These are phyloP conservation scores for Amblyopsis rosae DNA, from an alignment of 2,113 vertebrate genomes.

Conservation along the genomic window DNA sequence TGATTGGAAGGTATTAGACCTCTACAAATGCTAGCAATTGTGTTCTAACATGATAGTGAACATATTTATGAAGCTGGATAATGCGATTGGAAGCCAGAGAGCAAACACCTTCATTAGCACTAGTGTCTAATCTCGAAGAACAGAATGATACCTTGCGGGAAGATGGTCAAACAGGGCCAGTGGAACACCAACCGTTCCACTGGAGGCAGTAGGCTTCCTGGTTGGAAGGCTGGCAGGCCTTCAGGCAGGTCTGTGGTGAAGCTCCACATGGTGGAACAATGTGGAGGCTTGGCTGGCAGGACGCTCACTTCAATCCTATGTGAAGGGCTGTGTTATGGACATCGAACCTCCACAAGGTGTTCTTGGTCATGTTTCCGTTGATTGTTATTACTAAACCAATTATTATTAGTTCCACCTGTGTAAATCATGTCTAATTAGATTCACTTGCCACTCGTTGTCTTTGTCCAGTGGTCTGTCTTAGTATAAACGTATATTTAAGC, in stretches of 20 bases:
- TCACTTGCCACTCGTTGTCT: too few relatives aligned
- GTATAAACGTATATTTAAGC: too few relatives aligned
- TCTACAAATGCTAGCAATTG: conserved; percentile 6
- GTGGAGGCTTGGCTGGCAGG: conserved; percentile 7
- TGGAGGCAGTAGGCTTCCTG: too few relatives aligned
- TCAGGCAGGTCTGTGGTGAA: neutral
- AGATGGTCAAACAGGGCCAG: too few relatives aligned
- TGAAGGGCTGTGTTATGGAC: conserved; percentile 38
- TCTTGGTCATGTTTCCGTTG: neutral
- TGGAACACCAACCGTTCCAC: too few relatives aligned
- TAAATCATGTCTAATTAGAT: too few relatives aligned
- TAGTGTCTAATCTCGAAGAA: neutral
- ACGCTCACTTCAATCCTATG: conserved; percentile 32
- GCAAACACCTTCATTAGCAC: neutral
- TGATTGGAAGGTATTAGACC: neutral
- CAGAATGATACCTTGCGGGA: too few relatives aligned
- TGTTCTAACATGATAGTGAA: neutral
- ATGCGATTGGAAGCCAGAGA: neutral
- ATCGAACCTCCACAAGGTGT: conserved; percentile 5
- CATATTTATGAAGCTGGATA: neutral
- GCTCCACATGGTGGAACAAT: neutral
- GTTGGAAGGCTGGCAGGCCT: conserved; percentile 2
- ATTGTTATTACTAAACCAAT: too few relatives aligned
- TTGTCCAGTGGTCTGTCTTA: too few relatives aligned
- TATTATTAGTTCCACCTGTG: too few relatives aligned